Evolutionary conservation across 2,113 vertebrate species (phyloP), one percentile per base, ranked within the genome.

Genomic region (Mus spicilegus): DNA sequence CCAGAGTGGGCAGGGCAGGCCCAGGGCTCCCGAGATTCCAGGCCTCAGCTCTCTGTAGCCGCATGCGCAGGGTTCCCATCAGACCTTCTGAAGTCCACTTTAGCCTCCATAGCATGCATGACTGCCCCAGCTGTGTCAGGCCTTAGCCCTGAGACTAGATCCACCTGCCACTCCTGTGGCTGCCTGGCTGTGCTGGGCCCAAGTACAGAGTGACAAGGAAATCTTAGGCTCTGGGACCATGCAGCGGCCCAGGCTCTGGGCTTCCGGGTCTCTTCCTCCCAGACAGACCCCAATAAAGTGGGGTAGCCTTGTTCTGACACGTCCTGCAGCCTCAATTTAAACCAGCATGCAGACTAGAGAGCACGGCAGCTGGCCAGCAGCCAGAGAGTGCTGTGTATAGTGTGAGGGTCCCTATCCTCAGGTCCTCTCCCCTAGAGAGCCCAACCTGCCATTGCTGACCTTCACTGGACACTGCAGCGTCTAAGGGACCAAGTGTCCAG

Each of bases 1-100:
- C 98, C 97, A 91, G 26, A 92, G 82, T 90, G 95, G 82, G 94
- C 95, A 78, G 96, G 69, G 93, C 84, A 78, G 82, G 69, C 42
- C 84, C 82, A 63, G 61, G 61, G 42, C 84, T 65, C 26, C 58
- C 8, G 13, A 85, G 61, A n/a, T 20, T 61, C 61, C 39, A 49
- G 58, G 84, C 39, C 85, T 51, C 30, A 13, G 63, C 46, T 49
- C 63, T 87, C 49, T 26, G 2, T 1, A 36, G 67, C 86, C 24
- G 67, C 86, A 70, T 72, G 67, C 3, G 20, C 49, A 70, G 67
- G 72, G n/a, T 20, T 77, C 36, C 28, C 19, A 24, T 24, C 46
- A 63, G 87, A 39, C 51, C 54, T 26, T 24, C 16, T 49, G 49
- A 85, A 30, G 58, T 7, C 58, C 26, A 42, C n/a, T 7, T 24